phyloP scores from a whole-genome alignment of 1,140 invertebrate genomes.

The Drosophila elegans region DNA sequence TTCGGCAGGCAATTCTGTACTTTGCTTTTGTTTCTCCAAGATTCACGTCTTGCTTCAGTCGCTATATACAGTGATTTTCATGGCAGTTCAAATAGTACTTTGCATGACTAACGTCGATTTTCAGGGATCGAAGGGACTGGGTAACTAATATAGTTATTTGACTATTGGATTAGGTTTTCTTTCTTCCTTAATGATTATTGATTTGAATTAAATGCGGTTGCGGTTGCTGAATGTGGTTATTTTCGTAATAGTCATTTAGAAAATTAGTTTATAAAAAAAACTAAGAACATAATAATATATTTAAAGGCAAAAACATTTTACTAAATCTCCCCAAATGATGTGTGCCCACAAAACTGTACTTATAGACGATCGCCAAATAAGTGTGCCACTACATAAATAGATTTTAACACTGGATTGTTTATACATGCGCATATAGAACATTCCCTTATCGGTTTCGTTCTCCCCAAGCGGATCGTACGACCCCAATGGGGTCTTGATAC shows the following conservation, averaged over 20 bases:
- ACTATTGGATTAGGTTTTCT: neutral
- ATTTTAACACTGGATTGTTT: constrained; percentile 7
- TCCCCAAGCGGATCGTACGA: constrained; percentile 1
- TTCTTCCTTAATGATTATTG: neutral
- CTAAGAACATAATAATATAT: neutral
- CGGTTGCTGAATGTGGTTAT: no score
- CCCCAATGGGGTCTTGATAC: neutral
- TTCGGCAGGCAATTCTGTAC: constrained; percentile 32
- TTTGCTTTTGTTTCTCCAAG: constrained; percentile 14
- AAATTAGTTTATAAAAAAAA: neutral
- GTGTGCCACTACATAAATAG: constrained; percentile 15
- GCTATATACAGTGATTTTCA: constrained; percentile 6
- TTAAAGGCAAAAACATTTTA: neutral
- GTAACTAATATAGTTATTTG: constrained; percentile 19
- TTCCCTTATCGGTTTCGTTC: constrained; percentile 1
- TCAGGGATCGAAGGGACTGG: neutral
- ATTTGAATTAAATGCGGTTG: neutral
- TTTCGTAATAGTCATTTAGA: no score
- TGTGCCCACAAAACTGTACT: constrained; percentile 10
- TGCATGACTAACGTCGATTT: constrained; percentile 19
- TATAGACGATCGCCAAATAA: constrained; percentile 7
- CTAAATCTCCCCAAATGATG: neutral
- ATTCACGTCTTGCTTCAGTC: constrained; percentile 6
- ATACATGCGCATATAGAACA: neutral
- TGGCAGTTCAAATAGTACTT: constrained; percentile 2